Conservation (phyloP, 2,797 vertebrate genomes). For the Nyctibius grandis region DNA sequence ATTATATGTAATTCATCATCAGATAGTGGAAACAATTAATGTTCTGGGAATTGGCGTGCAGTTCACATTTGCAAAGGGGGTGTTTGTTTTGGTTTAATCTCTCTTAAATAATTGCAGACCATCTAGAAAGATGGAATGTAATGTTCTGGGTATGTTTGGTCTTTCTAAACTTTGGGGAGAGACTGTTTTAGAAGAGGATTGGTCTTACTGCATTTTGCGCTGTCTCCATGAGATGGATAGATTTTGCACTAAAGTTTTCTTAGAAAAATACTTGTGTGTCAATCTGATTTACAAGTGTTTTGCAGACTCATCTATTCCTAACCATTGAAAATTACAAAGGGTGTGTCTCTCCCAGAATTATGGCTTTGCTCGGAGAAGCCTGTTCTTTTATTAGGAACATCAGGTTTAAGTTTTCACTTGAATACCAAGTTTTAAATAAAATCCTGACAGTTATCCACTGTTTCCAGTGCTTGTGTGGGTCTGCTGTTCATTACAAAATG, state of each 20-base stretch:
- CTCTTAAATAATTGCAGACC: neutral
- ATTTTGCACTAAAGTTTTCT: neutral
- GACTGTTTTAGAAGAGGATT: neutral
- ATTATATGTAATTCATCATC: slow-evolving; percentile 19
- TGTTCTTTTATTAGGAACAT: slow-evolving; percentile 28
- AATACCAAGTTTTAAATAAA: slow-evolving; percentile 36
- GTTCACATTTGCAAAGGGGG: neutral
- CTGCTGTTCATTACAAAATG: neutral
- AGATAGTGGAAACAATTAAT: slow-evolving; percentile 3
- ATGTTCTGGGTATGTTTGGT: neutral
- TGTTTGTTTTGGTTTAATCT: slow-evolving; percentile 6
- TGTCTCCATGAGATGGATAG: neutral
- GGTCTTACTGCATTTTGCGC: neutral
- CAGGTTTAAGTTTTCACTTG: slow-evolving; percentile 38
- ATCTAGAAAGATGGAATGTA: neutral
- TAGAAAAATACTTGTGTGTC: neutral
- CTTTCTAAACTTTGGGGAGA: neutral
- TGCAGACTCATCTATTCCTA: slow-evolving; percentile 24
- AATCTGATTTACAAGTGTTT: neutral
- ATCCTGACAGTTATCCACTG: neutral
- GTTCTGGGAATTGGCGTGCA: neutral
- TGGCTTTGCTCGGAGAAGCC: neutral
- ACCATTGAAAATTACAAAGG: slow-evolving; percentile 11
- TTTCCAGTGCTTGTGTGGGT: neutral
- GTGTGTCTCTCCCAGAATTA: neutral